These are phyloP conservation scores for Apotomis turbidana DNA, from an alignment of 2,888 invertebrate species.

Conservation along the genomic window DNA sequence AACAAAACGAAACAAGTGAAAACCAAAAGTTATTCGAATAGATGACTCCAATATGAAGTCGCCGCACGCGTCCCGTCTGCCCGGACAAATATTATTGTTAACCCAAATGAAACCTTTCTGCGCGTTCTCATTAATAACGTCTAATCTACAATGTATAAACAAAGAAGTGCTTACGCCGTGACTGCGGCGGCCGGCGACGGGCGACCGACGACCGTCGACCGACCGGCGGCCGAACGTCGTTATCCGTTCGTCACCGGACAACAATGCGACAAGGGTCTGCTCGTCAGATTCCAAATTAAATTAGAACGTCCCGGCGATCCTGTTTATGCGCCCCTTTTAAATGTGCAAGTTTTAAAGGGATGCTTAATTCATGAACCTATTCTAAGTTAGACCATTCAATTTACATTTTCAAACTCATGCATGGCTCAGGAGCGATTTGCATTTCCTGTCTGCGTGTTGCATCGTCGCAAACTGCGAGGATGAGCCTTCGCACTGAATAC, in stretches of 20 bases:
- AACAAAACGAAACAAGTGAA: slow-evolving; percentile 25
- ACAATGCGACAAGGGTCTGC: slow-evolving; percentile 60
- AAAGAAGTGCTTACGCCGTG: slow-evolving; percentile 57
- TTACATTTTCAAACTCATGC: slow-evolving; percentile 76
- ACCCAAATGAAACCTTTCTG: slow-evolving; percentile 58
- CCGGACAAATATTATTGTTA: slow-evolving; percentile 58
- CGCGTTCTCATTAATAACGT: slow-evolving; percentile 66
- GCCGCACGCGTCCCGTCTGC: slow-evolving; percentile 28
- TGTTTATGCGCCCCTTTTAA: slow-evolving; percentile 70
- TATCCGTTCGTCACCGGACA: slow-evolving; percentile 67
- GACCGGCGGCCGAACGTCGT: slow-evolving; percentile 54
- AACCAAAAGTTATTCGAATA: slow-evolving; percentile 22
- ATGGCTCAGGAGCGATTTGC: slow-evolving; percentile 66
- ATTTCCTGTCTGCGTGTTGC: slow-evolving; percentile 67
- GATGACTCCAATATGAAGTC: slow-evolving; percentile 12
- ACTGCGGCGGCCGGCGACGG: slow-evolving; percentile 43
- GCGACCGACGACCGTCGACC: slow-evolving; percentile 47
- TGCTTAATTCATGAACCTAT: slow-evolving; percentile 79
- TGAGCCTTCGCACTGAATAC: slow-evolving; percentile 32
- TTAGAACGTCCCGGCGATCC: slow-evolving; percentile 68
- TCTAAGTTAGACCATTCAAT: slow-evolving; percentile 75
- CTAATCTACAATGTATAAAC: slow-evolving; percentile 64
- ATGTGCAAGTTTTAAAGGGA: slow-evolving; percentile 72
- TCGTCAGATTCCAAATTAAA: slow-evolving; percentile 74
- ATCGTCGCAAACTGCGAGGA: slow-evolving; percentile 60